Evolutionary conservation across 1,140 invertebrate genomes (phyloP).

Genomic region (Vollenhovia emeryi): DNA sequence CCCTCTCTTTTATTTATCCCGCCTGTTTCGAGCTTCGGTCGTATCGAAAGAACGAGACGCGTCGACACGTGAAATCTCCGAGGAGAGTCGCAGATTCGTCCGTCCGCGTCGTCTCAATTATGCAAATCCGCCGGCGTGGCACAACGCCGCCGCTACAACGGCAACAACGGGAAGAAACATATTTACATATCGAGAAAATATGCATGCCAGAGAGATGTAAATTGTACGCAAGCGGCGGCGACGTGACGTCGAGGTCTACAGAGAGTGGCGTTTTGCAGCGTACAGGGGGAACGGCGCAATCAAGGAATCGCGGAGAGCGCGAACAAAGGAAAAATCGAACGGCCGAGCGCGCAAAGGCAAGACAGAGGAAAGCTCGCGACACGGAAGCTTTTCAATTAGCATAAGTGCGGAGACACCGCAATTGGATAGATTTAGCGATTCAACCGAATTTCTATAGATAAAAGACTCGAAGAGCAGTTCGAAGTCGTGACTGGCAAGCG

Average conservation of each 20-base stretch:
- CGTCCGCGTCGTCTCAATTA: slow-evolving; percentile 45
- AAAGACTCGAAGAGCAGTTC: not conserved
- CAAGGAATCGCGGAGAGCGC: not conserved
- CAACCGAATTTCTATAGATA: not conserved
- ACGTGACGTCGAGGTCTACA: not conserved
- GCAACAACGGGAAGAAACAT: slow-evolving; percentile 34
- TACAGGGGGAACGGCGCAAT: not conserved
- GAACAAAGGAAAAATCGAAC: slow-evolving; percentile 2
- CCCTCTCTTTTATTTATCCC: not conserved
- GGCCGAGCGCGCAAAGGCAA: not conserved
- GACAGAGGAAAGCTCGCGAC: not conserved
- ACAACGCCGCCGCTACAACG: slow-evolving; percentile 1
- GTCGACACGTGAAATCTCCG: slow-evolving; percentile 22
- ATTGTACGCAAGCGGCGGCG: slow-evolving; percentile 2
- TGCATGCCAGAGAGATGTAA: slow-evolving; percentile 53
- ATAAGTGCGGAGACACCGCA: not conserved
- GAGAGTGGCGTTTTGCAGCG: not conserved
- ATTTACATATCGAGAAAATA: slow-evolving; percentile 64
- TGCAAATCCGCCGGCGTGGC: slow-evolving; percentile 31
- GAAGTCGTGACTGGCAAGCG: not conserved
- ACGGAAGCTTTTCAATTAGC: slow-evolving; percentile 44
- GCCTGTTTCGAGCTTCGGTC: not conserved
- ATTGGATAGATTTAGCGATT: slow-evolving; percentile 26
- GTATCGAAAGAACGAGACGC: not conserved
- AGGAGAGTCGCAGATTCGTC: not conserved